Percentiles rank a stretch among this genome's conserved stretches.
Evolutionary conservation across 2,888 invertebrate genomes (phyloP).

Genomic region (Galeruca laticollis): DNA sequence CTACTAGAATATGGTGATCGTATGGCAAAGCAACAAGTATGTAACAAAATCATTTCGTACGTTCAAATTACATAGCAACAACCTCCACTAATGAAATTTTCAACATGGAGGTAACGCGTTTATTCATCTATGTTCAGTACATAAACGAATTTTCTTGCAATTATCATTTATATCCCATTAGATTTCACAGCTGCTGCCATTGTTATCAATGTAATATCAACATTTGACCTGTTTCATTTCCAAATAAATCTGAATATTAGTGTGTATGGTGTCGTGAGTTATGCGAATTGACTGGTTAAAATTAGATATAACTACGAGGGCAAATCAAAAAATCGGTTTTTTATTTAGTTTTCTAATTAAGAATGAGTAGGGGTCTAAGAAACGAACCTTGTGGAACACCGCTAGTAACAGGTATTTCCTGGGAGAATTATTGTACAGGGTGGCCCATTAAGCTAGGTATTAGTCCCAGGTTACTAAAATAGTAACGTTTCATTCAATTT

Average conservation of each 20-base stretch:
- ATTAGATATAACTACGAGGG: neutral
- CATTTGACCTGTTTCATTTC: neutral
- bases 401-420: too few relatives aligned
- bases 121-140: neutral
- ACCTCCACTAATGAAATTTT: neutral
- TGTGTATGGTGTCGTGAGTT: neutral
- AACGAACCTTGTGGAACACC: too few relatives aligned
- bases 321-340: too few relatives aligned
- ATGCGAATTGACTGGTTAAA: neutral
- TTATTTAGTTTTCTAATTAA: too few relatives aligned
- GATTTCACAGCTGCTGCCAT: neutral
- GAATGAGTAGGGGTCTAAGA: too few relatives aligned
- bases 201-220: neutral
- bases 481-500: too few relatives aligned
- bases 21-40: conserved; percentile 3
- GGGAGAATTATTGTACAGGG: too few relatives aligned
- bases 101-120: neutral
- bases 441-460: too few relatives aligned
- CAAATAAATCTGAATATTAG: neutral
- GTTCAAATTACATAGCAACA: neutral
- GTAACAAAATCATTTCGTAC: neutral
- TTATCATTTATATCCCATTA: neutral
- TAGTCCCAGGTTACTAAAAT: too few relatives aligned
- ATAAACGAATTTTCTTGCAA: neutral
- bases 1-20: neutral